Base-by-base conservation (phyloP, 2,888 invertebrate genomes). In the Catocala fraxini region DNA sequence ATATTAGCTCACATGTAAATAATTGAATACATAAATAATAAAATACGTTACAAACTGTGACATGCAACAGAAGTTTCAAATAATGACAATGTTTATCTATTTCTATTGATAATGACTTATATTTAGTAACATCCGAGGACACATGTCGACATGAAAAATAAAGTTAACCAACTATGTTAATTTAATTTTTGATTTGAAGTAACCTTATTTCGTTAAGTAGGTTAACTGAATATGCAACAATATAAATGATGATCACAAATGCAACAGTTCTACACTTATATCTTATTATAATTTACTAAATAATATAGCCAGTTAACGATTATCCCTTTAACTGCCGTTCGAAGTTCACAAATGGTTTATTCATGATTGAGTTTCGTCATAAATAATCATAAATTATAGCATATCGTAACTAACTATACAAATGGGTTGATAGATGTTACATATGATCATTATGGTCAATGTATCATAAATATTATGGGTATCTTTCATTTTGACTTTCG, bases 221-320 rank as follows among this genome's bases (percentile, higher is more conserved):
- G 41, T 42, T 60, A 59, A 43, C 39, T 56, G 11, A 13, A 59
- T 56, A 64, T 55, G 57, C 33, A 56, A 46, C 15, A 39, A 39
- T 39, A 7, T 39, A 9, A 9, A 39, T 9, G 35, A 39, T 7
- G 35, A 39, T 39, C 1, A 39, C 7, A 39, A 39, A 25, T 25
- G 35, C 12, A 45, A 45, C 41, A 2, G 13, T n/a, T 45, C n/a
- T 41, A 15, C 34, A 6, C 34, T 43, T 12, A 51, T n/a, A 58
- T 41, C 35, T 11, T 15, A 45, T 45, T 45, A 45, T 39, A 39
- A 39, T 45, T 55, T 12, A 43, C 46, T n/a, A 25, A 25, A 6
- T 55, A 56, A 58, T 69, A 65, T 59, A 49, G 51, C 25, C 53
- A 59, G 15, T 13, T 53, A 59, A 4, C 25, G 25, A 61, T 67